Conservation (phyloP, 2,797 vertebrate species). For the Syngnathus acus region DNA sequence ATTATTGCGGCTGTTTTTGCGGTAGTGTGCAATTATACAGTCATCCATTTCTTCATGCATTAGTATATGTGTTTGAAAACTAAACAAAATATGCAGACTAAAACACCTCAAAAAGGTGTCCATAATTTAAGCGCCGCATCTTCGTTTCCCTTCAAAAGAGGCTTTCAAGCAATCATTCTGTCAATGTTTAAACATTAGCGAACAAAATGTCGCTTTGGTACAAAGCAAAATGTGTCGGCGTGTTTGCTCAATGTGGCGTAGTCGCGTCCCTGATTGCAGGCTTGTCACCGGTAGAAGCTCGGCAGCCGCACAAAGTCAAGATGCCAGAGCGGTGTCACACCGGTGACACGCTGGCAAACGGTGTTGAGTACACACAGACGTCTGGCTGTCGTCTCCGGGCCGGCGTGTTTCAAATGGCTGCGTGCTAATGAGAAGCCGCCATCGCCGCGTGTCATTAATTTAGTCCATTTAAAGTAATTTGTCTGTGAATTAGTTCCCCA, state of each 20-base stretch:
- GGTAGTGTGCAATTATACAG: background rate
- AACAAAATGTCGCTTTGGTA: conserved; percentile 31
- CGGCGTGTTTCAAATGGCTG: background rate
- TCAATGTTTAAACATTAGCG: conserved; percentile 37
- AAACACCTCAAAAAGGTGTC: background rate
- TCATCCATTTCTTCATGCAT: background rate
- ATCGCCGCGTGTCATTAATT: background rate
- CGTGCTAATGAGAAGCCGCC: conserved; percentile 1
- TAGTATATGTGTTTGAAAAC: background rate
- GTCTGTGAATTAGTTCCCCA: conserved; percentile 1
- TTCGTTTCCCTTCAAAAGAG: conserved; percentile 29
- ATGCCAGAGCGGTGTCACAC: background rate
- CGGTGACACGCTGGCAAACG: background rate
- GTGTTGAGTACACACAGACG: background rate
- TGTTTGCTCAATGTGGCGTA: conserved; percentile 28
- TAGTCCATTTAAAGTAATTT: background rate
- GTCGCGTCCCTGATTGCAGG: conserved; percentile 44
- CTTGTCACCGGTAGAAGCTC: conserved; percentile 26
- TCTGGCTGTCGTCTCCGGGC: background rate
- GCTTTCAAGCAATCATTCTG: conserved; percentile 60
- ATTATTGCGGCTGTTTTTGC: background rate
- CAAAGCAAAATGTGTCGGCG: conserved; percentile 31
- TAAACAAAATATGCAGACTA: background rate
- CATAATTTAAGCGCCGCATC: background rate
- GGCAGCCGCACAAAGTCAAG: background rate